These are phyloP conservation scores for Lasioglossum calceatum DNA, from an alignment of 2,888 invertebrate genomes.

Conservation along the genomic window DNA sequence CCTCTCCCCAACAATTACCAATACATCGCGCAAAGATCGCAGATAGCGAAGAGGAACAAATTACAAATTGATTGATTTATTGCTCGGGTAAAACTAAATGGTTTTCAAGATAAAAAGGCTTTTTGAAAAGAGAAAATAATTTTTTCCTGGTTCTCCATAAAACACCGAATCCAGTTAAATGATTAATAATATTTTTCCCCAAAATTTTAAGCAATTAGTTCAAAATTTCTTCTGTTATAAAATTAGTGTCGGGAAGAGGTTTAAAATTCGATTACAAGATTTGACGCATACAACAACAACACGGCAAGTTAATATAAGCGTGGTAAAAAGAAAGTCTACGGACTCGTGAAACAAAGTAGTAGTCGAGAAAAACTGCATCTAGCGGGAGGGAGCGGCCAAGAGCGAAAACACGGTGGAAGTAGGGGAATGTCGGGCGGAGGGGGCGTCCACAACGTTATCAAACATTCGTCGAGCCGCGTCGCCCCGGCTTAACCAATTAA, in stretches of 20 bases:
- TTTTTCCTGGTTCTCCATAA: no score
- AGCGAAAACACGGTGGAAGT: neutral
- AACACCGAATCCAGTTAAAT: no score
- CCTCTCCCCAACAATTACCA: neutral
- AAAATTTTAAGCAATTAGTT: no score
- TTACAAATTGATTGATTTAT: neutral
- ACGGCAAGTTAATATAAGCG: no score
- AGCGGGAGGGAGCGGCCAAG: neutral
- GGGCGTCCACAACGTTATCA: conserved; percentile 45
- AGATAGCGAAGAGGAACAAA: neutral
- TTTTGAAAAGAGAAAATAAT: no score
- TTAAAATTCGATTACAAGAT: no score
- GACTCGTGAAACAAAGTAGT: neutral
- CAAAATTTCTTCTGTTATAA: no score
- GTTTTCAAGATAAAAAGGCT: neutral
- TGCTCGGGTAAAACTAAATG: neutral
- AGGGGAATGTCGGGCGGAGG: neutral
- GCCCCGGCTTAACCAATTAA: conserved; percentile 59
- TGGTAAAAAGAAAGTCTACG: neutral
- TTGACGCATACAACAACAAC: no score
- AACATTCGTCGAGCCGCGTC: conserved; percentile 54
- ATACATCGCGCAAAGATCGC: neutral
- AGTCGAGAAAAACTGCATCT: neutral
- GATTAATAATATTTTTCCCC: no score
- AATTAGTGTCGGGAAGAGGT: no score